phyloP scores from a whole-genome alignment of 92 coral and sea anemone genomes.

The Phenganax subtilis region DNA sequence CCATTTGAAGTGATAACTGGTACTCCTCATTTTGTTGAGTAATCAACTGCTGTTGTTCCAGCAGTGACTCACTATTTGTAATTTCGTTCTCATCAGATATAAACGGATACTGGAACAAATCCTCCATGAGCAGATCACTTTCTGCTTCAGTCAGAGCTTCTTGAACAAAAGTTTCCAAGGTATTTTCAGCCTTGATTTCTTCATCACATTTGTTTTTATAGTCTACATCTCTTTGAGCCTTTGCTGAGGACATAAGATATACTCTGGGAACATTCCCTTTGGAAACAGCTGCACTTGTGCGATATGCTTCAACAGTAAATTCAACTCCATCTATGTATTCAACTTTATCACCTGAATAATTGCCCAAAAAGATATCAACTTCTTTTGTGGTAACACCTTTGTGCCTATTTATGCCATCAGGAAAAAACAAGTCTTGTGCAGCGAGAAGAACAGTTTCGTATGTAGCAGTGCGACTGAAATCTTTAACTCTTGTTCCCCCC shows the following conservation, averaged over 20 bases:
- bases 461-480: constrained; percentile 13
- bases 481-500: constrained; percentile 20
- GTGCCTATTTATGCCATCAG: background rate
- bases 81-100: background rate
- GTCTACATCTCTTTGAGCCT: background rate
- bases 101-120: too few species aligned
- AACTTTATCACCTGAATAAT: constrained; percentile 9
- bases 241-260: background rate
- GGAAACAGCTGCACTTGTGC: constrained; percentile 23
- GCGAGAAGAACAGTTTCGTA: constrained; percentile 13
- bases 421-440: background rate
- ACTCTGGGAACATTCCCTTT: constrained; percentile 34
- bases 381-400: constrained; percentile 3
- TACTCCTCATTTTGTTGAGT: constrained; percentile 22
- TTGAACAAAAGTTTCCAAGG: background rate
- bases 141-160: background rate
- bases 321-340: constrained; percentile 9
- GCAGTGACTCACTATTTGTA: background rate
- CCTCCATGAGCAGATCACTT: background rate
- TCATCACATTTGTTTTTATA: background rate
- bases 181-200: background rate
- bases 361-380: constrained; percentile 16
- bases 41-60: background rate
- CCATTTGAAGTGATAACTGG: background rate
- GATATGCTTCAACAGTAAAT: constrained; percentile 20